Evolutionary conservation across 2,888 invertebrate genomes (phyloP).

Genomic region (Eucera pruinosa): DNA sequence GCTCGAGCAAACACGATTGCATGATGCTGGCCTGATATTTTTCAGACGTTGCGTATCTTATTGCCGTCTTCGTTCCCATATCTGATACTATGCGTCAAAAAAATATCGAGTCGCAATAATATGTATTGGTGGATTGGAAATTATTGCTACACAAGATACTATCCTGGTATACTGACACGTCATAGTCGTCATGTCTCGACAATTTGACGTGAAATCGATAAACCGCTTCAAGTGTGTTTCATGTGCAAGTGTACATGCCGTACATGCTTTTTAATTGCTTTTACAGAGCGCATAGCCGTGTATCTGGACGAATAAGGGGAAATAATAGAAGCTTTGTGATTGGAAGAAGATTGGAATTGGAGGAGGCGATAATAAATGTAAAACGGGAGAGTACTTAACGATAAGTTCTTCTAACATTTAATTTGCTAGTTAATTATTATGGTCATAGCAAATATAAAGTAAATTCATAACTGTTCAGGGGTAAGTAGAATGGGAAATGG

Average conservation of each 20-base stretch:
- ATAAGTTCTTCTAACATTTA: background rate
- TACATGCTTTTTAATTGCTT: background rate
- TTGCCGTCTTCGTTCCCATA: slow-evolving; percentile 43
- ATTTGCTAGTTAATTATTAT: background rate
- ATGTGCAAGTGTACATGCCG: background rate
- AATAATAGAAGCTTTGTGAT: background rate
- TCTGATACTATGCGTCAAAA: slow-evolving; percentile 54
- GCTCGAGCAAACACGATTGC: slow-evolving; percentile 18
- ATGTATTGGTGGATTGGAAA: slow-evolving; percentile 65
- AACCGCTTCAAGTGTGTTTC: background rate
- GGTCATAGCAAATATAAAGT: background rate
- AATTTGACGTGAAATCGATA: slow-evolving; percentile 69
- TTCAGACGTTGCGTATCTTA: slow-evolving; percentile 75
- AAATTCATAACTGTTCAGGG: no score
- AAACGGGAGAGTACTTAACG: no score
- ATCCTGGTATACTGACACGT: slow-evolving; percentile 78
- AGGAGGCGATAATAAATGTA: no score
- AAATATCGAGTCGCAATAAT: slow-evolving; percentile 63
- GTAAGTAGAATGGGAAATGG: no score
- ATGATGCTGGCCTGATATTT: slow-evolving; percentile 79
- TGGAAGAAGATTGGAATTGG: background rate
- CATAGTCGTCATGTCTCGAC: slow-evolving; percentile 71
- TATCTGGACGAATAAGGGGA: background rate
- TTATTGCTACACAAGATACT: slow-evolving; percentile 67
- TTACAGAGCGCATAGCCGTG: no score